A percentile compares a stretch with the other conserved stretches of the same genome.
Evolutionary conservation across 1,140 invertebrate species (phyloP).

Genomic region (Frieseomelitta varia): DNA sequence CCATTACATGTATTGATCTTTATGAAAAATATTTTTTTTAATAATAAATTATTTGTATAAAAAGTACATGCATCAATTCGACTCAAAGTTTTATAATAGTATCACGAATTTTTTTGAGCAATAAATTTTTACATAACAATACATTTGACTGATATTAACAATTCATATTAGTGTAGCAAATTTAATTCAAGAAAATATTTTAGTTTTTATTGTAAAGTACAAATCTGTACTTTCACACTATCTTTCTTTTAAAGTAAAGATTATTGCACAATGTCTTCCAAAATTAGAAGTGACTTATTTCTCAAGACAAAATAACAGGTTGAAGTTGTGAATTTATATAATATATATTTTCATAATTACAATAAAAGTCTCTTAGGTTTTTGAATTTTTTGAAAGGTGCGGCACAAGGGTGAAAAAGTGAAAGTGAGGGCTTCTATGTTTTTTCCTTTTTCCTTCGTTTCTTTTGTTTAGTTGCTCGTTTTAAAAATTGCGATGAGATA

Average conservation of each 20-base stretch:
- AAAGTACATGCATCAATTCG: not conserved
- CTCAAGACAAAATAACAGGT: not conserved
- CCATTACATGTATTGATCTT: not conserved
- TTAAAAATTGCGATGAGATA: conserved; percentile 63
- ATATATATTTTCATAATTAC: conserved; percentile 6
- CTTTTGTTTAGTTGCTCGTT: conserved; percentile 37
- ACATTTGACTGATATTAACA: not conserved
- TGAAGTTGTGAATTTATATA: not conserved
- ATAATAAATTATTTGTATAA: not conserved
- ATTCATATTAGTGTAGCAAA: not conserved
- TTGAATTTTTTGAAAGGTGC: not conserved
- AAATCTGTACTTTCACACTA: conserved; percentile 44
- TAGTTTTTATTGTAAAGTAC: not conserved
- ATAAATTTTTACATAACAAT: not conserved
- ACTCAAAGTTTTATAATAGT: not conserved
- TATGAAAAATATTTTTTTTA: not conserved
- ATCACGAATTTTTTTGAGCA: not conserved
- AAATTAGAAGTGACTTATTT: conserved; percentile 3
- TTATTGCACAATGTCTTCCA: conserved; percentile 32
- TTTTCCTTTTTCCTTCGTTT: conserved; percentile 29
- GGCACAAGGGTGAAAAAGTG: conserved; percentile 44
- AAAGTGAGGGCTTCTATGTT: conserved; percentile 15
- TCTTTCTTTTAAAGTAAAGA: conserved; percentile 3
- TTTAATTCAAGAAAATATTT: not conserved
- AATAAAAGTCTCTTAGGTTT: not conserved